Evolutionary conservation across 2,797 vertebrate genomes (phyloP).

Genomic region (Dipus sagitta): DNA sequence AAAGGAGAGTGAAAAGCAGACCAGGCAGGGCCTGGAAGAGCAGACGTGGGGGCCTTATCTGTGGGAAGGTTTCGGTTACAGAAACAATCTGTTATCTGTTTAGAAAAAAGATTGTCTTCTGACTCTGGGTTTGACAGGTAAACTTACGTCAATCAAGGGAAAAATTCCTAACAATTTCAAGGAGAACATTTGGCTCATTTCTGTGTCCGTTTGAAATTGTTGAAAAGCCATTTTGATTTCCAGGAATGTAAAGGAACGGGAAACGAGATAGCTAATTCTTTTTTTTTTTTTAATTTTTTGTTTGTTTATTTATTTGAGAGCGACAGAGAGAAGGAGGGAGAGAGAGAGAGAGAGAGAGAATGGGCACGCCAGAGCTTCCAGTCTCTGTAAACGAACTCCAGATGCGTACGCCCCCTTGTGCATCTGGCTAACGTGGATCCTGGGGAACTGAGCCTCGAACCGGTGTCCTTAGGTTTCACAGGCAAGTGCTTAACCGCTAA

Average conservation of each 20-base stretch:
- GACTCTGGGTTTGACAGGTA: constrained; percentile 6
- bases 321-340: too few species aligned
- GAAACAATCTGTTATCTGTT: constrained; percentile 32
- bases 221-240: constrained; percentile 52
- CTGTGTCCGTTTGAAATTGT: not conserved
- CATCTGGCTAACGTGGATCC: too few species aligned
- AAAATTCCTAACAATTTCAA: constrained; percentile 26
- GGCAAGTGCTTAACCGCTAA: too few species aligned
- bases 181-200: not conserved
- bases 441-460: too few species aligned
- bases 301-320: too few species aligned
- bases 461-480: too few species aligned
- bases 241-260: not conserved
- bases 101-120: constrained; percentile 25
- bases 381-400: too few species aligned
- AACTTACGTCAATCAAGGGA: constrained; percentile 14
- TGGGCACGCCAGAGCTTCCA: too few species aligned
- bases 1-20: not conserved
- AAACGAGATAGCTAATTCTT: not conserved
- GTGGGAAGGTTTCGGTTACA: constrained; percentile 18
- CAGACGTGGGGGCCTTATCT: constrained; percentile 40
- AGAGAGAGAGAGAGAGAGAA: too few species aligned
- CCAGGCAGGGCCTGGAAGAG: not conserved
- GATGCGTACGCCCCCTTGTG: too few species aligned
- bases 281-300: too few species aligned